A percentile compares a stretch with the other conserved stretches of the same genome.
Evolutionary conservation across 2,113 vertebrate genomes (phyloP).

Genomic region (Larimichthys crocea): DNA sequence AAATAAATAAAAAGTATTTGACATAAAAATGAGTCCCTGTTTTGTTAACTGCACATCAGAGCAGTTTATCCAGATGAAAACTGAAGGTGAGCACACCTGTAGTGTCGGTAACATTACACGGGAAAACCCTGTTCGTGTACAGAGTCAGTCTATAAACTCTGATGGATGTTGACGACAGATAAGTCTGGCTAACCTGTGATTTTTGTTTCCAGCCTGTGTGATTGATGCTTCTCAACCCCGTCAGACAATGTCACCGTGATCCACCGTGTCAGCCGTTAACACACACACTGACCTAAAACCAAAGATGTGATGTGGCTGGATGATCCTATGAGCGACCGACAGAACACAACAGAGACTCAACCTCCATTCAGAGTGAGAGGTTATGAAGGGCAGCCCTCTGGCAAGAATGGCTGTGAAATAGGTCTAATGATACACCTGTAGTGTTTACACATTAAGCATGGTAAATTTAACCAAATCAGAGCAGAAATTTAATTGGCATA

Average conservation of each 20-base stretch:
- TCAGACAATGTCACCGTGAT: neutral
- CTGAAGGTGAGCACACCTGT: no score
- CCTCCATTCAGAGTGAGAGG: neutral
- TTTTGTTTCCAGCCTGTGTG: neutral
- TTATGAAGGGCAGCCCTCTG: slow-evolving; percentile 40
- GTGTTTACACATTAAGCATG: slow-evolving; percentile 48
- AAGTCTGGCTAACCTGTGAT: no score
- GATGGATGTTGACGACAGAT: no score
- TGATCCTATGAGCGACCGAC: neutral
- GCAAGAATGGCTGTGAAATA: slow-evolving; percentile 35
- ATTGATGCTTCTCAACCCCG: neutral
- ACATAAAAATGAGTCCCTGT: no score
- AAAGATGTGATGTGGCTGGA: neutral
- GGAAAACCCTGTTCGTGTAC: no score
- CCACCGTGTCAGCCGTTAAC: neutral
- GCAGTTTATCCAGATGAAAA: no score
- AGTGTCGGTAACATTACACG: no score
- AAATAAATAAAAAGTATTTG: no score
- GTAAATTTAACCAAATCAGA: slow-evolving; percentile 56
- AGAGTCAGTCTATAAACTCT: no score
- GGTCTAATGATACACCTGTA: slow-evolving; percentile 30
- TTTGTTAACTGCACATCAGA: no score
- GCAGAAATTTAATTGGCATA: slow-evolving; percentile 57
- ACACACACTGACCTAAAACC: neutral
- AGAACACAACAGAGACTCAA: neutral